Percentiles rank a stretch among this genome's conserved stretches.
phyloP scores from a whole-genome alignment of 2,797 vertebrate species.

The Darevskia nairensis region DNA sequence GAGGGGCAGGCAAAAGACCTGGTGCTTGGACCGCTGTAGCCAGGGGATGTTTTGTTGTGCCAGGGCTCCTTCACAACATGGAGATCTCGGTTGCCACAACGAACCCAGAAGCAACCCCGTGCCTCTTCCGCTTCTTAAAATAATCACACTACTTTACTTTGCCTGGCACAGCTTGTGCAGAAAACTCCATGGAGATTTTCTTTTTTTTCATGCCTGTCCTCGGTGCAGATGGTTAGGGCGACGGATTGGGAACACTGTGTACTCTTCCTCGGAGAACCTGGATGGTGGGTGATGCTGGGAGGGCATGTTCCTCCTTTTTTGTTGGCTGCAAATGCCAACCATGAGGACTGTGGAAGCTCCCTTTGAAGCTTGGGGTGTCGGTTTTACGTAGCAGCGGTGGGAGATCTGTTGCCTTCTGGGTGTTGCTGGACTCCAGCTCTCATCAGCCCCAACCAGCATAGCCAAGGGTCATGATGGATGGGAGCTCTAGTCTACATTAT shows the following conservation, averaged over 20 bases:
- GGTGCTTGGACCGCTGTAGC: background rate
- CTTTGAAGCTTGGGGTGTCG: background rate
- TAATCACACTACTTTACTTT: constrained; percentile 12
- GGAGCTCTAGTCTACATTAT: background rate
- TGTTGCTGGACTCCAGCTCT: background rate
- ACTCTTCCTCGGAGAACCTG: constrained; percentile 7
- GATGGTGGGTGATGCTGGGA: constrained; percentile 16
- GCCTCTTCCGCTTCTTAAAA: constrained; percentile 11
- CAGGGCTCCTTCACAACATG: background rate
- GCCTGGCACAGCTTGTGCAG: constrained; percentile 10
- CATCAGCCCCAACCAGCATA: background rate
- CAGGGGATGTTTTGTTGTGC: background rate
- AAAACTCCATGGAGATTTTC: constrained; percentile 37
- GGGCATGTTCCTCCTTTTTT: background rate
- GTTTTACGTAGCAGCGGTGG: background rate
- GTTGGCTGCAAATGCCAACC: background rate
- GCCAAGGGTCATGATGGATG: background rate
- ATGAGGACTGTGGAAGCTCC: background rate
- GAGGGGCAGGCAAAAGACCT: too few species aligned
- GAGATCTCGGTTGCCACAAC: background rate
- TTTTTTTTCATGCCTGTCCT: background rate
- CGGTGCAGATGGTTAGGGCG: constrained; percentile 23
- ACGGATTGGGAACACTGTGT: constrained; percentile 38
- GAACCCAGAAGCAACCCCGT: background rate
- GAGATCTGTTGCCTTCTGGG: background rate